phyloP scores from a whole-genome alignment of 2,113 vertebrate species.

The Tyto alba region DNA sequence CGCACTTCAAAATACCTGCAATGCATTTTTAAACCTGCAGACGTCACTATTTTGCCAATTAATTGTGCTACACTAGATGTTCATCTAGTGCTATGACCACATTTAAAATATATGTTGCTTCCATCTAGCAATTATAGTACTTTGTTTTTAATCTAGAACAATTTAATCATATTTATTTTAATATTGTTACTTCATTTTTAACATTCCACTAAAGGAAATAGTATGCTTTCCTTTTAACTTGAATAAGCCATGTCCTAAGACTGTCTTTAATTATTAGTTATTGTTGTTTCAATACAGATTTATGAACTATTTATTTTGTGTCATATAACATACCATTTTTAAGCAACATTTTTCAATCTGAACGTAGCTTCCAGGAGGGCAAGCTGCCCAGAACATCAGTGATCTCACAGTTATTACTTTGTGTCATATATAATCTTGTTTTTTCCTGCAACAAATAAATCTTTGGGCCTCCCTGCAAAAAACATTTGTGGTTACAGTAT shows the following conservation, averaged over 20 bases:
- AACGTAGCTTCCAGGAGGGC: conserved; percentile 63
- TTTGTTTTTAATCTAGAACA: conserved; percentile 48
- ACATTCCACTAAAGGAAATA: background rate
- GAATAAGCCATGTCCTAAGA: background rate
- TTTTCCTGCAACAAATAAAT: conserved; percentile 77
- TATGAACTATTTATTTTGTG: conserved; percentile 69
- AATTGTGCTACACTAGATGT: background rate
- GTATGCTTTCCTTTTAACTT: conserved; percentile 50
- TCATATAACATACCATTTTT: conserved; percentile 56
- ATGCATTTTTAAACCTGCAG: conserved; percentile 36
- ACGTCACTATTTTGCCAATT: conserved; percentile 55
- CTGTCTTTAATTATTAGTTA: conserved; percentile 70
- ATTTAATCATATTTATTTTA: conserved; percentile 32
- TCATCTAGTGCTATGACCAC: background rate
- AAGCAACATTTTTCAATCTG: conserved; percentile 36
- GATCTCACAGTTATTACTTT: conserved; percentile 78
- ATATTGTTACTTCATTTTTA: conserved; percentile 1
- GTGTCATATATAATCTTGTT: conserved; percentile 83
- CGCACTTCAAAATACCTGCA: background rate
- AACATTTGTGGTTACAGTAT: conserved; percentile 84
- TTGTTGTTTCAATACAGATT: conserved; percentile 69
- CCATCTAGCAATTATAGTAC: conserved; percentile 35
- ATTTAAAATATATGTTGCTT: background rate
- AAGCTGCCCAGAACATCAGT: conserved; percentile 72
- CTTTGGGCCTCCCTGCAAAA: conserved; percentile 69